phyloP scores from a whole-genome alignment of 2,888 invertebrate species.

The Hypercompe scribonia region DNA sequence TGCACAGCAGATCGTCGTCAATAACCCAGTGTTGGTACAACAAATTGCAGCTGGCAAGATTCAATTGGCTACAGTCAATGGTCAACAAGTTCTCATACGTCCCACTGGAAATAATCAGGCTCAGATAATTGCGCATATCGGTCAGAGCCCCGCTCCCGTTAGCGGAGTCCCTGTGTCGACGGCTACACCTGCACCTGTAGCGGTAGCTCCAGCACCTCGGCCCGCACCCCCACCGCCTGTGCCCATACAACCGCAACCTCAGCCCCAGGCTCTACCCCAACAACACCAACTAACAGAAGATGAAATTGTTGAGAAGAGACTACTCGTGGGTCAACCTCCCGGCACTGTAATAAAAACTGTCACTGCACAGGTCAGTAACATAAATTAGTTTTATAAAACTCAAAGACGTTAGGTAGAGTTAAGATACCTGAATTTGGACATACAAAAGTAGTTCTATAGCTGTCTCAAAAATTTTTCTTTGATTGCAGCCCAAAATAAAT shows the following conservation, averaged over 20 bases:
- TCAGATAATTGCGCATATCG: constrained; percentile 91
- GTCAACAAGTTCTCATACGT: constrained; percentile 94
- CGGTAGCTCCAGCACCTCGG: constrained; percentile 26
- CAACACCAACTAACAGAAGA: constrained; percentile 76
- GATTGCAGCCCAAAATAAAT: not conserved
- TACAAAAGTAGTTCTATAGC: not conserved
- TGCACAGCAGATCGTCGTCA: constrained; percentile 91
- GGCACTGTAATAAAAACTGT: constrained; percentile 95
- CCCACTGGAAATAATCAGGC: constrained; percentile 92
- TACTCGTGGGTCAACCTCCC: constrained; percentile 93
- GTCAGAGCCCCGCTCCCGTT: constrained; percentile 79
- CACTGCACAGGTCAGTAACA: constrained; percentile 89
- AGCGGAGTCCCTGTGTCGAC: constrained; percentile 52
- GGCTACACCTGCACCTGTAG: constrained; percentile 51
- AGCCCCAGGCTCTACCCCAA: constrained; percentile 39
- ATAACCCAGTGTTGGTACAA: constrained; percentile 91
- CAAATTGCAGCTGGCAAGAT: constrained; percentile 94
- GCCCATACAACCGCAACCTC: constrained; percentile 40
- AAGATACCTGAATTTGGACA: not conserved
- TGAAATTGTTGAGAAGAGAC: constrained; percentile 89
- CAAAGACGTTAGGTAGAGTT: not conserved
- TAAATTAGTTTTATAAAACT: not conserved
- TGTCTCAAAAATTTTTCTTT: not conserved
- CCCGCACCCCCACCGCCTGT: constrained; percentile 50
- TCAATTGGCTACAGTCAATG: constrained; percentile 93